Evolutionary conservation across 1,140 invertebrate genomes (phyloP), one percentile per base, ranked within the genome.

Genomic region (Eufriesea mexicana): DNA sequence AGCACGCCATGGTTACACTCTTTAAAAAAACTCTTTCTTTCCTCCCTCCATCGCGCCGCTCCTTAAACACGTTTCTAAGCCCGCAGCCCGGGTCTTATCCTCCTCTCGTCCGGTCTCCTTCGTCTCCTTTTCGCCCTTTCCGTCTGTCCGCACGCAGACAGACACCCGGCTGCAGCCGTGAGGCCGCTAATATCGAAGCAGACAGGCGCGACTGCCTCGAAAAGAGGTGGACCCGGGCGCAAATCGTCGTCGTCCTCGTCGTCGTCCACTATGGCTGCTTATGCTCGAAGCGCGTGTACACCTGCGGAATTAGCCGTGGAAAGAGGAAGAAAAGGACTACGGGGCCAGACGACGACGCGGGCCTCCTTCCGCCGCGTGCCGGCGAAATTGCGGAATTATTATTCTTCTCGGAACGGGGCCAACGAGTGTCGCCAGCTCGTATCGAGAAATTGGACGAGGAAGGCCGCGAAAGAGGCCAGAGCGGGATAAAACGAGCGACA

Each of bases 381-480:
- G 51, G 55, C 86, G 66, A 90, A 89, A 89, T 90, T 89, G 85
- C 87, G 42, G 87, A 86, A 90, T 90, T 90, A 88, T 89, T 83
- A 88, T 88, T 89, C 86, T 90, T 90, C 89, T 89, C 54, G 89
- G 89, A 90, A 90, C 68, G 45, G 64, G n/a, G 72, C 75, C 61
- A 66, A 42, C 79, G 79, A 89, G 79, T 90, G 89, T 90, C 89
- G 85, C 66, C 81, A 67, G 71, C 57, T 73, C 71, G 85, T 54
- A 79, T 84, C 4, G 67, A 42, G 7, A 23, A 57, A 47, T 42
- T 42, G 35, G 23, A 66, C 28, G 74, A 18, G 35, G 54, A 45
- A 74, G 61, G 18, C 4, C 28, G 28, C 2, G 28, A 45, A 23
- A 47, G 68, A 25, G 28, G 28, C 20, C 49, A 35, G 54, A 35